These are phyloP conservation scores for Botia almorhae DNA, from an alignment of 2,797 vertebrate genomes.

Conservation along the genomic window DNA sequence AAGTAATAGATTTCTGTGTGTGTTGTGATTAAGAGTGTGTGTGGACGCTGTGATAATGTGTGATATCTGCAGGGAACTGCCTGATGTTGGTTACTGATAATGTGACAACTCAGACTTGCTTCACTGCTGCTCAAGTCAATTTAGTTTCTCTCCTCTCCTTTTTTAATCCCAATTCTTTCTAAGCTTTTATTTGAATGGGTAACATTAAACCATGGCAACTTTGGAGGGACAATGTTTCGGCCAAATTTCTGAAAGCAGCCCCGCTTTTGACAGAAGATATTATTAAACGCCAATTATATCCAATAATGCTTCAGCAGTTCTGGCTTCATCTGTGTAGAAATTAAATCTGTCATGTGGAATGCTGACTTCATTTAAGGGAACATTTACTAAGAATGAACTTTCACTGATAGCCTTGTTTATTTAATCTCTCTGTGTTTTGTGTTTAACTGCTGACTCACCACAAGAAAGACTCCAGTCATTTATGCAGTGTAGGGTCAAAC, in stretches of 20 bases:
- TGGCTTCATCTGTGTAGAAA: too few species aligned
- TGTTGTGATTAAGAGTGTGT: constrained; percentile 81
- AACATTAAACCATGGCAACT: constrained; percentile 15
- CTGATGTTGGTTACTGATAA: constrained; percentile 80
- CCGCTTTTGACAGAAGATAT: background rate
- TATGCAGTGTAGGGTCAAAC: too few species aligned
- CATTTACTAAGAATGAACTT: too few species aligned
- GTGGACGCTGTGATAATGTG: constrained; percentile 83
- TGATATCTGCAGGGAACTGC: constrained; percentile 85
- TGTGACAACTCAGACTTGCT: constrained; percentile 61
- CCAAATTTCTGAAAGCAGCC: too few species aligned
- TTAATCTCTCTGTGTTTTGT: too few species aligned
- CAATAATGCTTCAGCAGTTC: too few species aligned
- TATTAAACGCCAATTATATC: background rate
- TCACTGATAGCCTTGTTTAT: too few species aligned
- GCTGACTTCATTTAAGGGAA: too few species aligned
- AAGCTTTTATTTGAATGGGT: background rate
- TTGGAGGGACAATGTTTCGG: too few species aligned
- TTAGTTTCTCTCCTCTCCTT: constrained; percentile 50
- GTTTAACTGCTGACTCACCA: too few species aligned
- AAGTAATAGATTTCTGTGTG: constrained; percentile 87
- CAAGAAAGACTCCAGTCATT: too few species aligned
- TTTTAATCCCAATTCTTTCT: constrained; percentile 7
- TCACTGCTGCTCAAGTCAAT: constrained; percentile 60
- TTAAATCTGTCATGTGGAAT: too few species aligned